Evolutionary conservation across 2,113 vertebrate genomes (phyloP).

Genomic region (Donacobius atricapilla): DNA sequence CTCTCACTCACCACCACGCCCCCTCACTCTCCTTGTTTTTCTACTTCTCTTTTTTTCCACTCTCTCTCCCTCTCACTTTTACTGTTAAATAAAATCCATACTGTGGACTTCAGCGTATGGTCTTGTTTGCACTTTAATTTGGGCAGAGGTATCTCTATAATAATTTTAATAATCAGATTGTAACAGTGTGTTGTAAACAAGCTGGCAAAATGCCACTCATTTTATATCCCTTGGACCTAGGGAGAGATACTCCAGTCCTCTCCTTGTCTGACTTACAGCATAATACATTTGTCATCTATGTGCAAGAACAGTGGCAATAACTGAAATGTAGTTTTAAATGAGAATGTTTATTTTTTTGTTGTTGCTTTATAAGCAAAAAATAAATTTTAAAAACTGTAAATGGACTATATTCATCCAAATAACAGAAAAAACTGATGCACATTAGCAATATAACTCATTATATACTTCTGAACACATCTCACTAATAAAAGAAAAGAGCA

Average conservation of each 20-base stretch:
- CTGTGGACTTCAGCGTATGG: neutral
- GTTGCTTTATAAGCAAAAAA: neutral
- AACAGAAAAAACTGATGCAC: neutral
- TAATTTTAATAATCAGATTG: neutral
- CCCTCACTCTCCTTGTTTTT: rapidly evolving
- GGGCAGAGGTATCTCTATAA: neutral
- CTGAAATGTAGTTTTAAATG: rapidly evolving
- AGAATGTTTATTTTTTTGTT: neutral
- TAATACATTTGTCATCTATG: neutral
- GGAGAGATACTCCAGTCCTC: neutral
- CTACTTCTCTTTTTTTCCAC: neutral
- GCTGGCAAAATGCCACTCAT: neutral
- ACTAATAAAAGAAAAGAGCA: neutral
- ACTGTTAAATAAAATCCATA: neutral
- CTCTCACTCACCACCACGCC: neutral
- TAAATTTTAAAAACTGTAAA: neutral
- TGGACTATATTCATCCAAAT: neutral
- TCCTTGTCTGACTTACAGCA: neutral
- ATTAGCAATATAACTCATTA: neutral
- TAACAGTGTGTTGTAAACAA: neutral
- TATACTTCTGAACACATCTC: neutral
- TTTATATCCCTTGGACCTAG: neutral
- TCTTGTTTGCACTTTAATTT: neutral
- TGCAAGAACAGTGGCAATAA: neutral
- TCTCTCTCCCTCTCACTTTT: neutral